Conservation (phyloP, 2,888 invertebrate genomes). For the Scrobipalpa costella region DNA sequence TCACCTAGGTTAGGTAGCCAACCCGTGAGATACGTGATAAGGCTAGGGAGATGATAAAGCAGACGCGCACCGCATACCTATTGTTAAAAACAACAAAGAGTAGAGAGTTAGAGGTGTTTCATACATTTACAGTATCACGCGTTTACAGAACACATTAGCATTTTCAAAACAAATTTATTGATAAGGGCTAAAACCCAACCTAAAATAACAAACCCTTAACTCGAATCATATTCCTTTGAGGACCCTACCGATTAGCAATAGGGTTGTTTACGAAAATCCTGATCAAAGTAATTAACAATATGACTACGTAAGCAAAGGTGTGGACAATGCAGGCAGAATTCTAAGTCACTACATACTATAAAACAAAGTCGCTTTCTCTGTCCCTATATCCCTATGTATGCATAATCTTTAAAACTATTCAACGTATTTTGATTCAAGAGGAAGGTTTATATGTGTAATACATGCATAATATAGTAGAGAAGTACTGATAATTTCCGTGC, state of each 20-base stretch:
- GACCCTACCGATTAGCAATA: background rate
- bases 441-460: too few species aligned
- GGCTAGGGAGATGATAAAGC: too few species aligned
- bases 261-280: conserved; percentile 17
- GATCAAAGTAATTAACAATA: conserved; percentile 17
- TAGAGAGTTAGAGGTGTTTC: conserved; percentile 38
- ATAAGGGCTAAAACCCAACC: conserved; percentile 15
- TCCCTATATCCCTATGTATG: too few species aligned
- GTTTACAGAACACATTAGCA: conserved; percentile 15
- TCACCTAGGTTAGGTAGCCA: too few species aligned
- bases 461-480: too few species aligned
- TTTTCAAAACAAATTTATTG: conserved; percentile 23
- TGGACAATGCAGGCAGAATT: background rate
- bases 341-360: background rate
- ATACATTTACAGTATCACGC: conserved; percentile 36
- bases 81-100: background rate
- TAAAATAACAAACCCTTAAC: conserved; percentile 22
- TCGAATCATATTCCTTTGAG: conserved; percentile 1
- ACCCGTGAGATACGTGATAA: too few species aligned
- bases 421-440: too few species aligned
- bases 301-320: background rate
- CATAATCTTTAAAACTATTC: too few species aligned
- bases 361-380: too few species aligned
- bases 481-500: too few species aligned
- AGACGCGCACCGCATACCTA: too few species aligned